Percentiles rank a stretch among this genome's conserved stretches.
phyloP scores from a whole-genome alignment of 2,888 invertebrate genomes.

The Lutraria lutraria region DNA sequence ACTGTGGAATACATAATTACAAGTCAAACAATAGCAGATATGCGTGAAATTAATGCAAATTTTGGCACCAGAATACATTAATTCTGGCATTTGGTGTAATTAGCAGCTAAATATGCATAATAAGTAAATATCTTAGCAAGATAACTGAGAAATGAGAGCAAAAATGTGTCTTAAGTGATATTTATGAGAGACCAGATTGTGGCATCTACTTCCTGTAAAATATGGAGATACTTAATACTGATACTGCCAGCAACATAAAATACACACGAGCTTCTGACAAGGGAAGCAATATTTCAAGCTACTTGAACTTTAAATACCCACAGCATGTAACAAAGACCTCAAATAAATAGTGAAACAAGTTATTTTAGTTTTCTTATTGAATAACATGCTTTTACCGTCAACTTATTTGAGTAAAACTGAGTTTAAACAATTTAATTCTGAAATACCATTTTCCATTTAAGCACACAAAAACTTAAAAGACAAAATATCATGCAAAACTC shows the following conservation, averaged over 20 bases:
- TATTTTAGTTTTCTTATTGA: not conserved
- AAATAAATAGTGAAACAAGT: not conserved
- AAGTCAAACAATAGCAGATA: not conserved
- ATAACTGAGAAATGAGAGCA: not conserved
- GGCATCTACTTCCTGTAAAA: not conserved
- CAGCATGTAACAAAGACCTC: too few species aligned
- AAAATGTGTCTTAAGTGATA: not conserved
- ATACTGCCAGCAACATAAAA: too few species aligned
- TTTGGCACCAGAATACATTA: slow-evolving; percentile 23
- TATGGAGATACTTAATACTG: not conserved
- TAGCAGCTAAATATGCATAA: not conserved
- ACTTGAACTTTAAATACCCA: too few species aligned
- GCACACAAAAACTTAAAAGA: not conserved
- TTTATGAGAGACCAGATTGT: not conserved
- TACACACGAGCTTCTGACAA: too few species aligned
- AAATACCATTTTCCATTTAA: too few species aligned
- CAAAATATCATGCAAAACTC: not conserved
- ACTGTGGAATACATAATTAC: not conserved
- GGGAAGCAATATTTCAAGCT: too few species aligned
- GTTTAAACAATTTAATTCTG: not conserved
- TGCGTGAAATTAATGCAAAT: not conserved
- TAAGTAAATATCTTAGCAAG: not conserved
- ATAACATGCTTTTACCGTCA: not conserved
- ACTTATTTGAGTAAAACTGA: slow-evolving; percentile 2
- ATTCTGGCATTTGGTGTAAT: not conserved